Base-by-base conservation (phyloP, 1,140 invertebrate species). In the Drosophila parvula region DNA sequence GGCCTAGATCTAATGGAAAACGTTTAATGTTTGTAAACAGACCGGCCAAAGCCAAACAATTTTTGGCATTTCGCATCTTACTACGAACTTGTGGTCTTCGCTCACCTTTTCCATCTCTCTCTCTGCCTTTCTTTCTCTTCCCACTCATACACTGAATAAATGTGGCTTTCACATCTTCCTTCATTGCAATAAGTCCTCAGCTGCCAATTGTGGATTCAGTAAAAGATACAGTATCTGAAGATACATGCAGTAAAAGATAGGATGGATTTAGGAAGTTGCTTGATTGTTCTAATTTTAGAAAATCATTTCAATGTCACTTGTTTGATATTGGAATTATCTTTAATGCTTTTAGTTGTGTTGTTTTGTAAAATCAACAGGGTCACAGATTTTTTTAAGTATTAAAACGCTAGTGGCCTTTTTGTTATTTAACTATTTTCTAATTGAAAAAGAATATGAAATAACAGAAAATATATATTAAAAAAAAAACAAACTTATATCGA, bases 141-240 rank as follows among this genome's bases (percentile, higher is more conserved):
- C 16, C n/a, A 14, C 10, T 27, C 11, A 14, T 47, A 61, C 69
- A 44, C n/a, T 38, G 36, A 36, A 12, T 22, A 56, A 50, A 60
- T 67, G 51, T 50, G 63, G 69, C 84, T 88, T 88, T 89, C 80
- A 89, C 84, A 89, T 73, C 83, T 89, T 80, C 65, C 74, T 81
- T 83, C 68, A 74, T 78, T 36, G 18, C 36, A n/a, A 47, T n/a
- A 71, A 34, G 48, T 43, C 38, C 62, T 60, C 41, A 28, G 12
- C 5, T 38, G 34, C 34, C 16, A 5, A 5, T 12, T 53, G 16
- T 14, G 22, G 14, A 12, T 57, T 12, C 5, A 18, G 55, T 9
- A 53, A 22, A 12, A 34, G 16, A 18, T 34, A 18, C 11, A 51
- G 10, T 51, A 51, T 34, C 11, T 51, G 30, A 8, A 34, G 5